Conservation (phyloP, 2,888 invertebrate genomes). For the Gymnoscelis rufifasciata region DNA sequence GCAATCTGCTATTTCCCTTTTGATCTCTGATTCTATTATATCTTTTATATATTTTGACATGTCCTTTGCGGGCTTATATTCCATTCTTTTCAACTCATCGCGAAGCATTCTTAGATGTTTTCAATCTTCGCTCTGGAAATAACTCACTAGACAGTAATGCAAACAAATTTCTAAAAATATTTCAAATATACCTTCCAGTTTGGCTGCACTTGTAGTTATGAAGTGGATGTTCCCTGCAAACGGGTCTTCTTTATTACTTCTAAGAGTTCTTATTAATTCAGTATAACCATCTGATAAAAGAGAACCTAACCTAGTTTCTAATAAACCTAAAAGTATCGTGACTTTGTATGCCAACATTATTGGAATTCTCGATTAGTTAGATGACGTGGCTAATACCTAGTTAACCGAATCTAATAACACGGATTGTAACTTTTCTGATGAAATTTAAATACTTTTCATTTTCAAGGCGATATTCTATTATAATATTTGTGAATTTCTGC, state of each 20-base stretch:
- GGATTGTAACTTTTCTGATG: conserved; percentile 24
- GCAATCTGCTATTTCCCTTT: conserved; percentile 34
- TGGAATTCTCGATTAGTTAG: too few relatives aligned
- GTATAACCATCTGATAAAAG: neutral
- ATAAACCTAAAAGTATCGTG: conserved; percentile 8
- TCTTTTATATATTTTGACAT: conserved; percentile 37
- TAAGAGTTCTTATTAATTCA: neutral
- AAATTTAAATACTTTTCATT: conserved; percentile 25
- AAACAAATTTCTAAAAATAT: conserved; percentile 45
- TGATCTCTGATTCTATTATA: conserved; percentile 40
- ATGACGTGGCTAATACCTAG: too few relatives aligned
- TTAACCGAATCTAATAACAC: conserved; percentile 32
- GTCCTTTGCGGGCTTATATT: conserved; percentile 33
- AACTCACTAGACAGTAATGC: conserved; percentile 33
- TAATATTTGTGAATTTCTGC: conserved; percentile 45
- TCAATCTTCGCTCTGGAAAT: conserved; percentile 38
- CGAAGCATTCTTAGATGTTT: conserved; percentile 38
- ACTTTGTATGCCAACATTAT: too few relatives aligned
- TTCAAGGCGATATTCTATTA: conserved; percentile 42
- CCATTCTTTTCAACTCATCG: conserved; percentile 32
- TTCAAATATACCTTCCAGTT: conserved; percentile 43
- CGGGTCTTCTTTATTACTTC: neutral
- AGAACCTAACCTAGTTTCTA: conserved; percentile 7
- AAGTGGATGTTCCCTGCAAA: too few relatives aligned
- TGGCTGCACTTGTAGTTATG: neutral